Conservation (phyloP, 2,797 vertebrate genomes). For the Sparidentex hasta region DNA sequence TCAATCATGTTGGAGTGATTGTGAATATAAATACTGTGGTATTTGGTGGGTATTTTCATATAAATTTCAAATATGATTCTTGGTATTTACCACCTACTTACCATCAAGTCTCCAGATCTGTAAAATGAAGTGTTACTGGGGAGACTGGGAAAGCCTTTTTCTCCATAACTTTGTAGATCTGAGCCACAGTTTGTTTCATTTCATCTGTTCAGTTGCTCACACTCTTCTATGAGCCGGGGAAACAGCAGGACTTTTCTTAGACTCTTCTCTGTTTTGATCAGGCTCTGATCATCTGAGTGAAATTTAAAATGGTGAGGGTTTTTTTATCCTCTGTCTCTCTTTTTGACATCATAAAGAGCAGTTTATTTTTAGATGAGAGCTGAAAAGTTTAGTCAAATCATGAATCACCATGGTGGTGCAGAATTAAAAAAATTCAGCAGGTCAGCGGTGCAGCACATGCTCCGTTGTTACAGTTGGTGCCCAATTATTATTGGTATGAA, state of each 20-base stretch:
- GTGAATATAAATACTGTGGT: too few relatives aligned
- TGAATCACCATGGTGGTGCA: slow-evolving; percentile 21
- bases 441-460: slow-evolving; percentile 6
- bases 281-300: slow-evolving; percentile 11
- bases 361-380: slow-evolving; percentile 59
- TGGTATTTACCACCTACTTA: too few relatives aligned
- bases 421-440: slow-evolving; percentile 39
- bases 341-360: slow-evolving; percentile 11
- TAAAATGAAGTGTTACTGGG: too few relatives aligned
- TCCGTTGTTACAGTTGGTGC: slow-evolving; percentile 16
- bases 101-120: too few relatives aligned
- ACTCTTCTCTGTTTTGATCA: slow-evolving; percentile 30
- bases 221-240: slow-evolving; percentile 8
- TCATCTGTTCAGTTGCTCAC: slow-evolving; percentile 23
- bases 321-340: neutral
- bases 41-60: too few relatives aligned
- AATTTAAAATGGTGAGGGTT: slow-evolving; percentile 12
- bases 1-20: too few relatives aligned
- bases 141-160: neutral
- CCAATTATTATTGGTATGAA: slow-evolving; percentile 29
- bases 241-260: neutral
- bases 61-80: too few relatives aligned
- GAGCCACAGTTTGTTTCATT: neutral
- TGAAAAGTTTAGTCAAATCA: slow-evolving; percentile 36
- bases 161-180: neutral